Percentiles rank a stretch among this genome's conserved stretches.
Evolutionary conservation across 2,113 vertebrate genomes (phyloP).

Genomic region (Engraulis encrasicolus): DNA sequence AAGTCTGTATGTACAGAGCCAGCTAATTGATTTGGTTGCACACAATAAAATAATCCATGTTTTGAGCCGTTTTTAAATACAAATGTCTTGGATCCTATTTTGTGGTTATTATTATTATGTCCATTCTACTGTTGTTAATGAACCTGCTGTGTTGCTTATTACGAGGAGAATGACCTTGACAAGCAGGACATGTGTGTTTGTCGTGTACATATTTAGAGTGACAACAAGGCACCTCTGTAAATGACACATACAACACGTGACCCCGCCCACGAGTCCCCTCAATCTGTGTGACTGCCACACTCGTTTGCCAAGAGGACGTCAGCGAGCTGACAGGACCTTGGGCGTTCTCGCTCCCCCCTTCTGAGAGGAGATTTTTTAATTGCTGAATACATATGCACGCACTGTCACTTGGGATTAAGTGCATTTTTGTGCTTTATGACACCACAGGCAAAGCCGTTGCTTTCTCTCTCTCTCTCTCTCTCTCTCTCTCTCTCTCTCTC

Average conservation of each 20-base stretch:
- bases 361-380: conserved; percentile 55
- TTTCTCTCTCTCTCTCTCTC: too few species aligned
- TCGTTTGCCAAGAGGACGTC: conserved; percentile 60
- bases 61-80: conserved; percentile 1
- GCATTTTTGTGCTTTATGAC: conserved; percentile 63
- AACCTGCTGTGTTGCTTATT: background rate
- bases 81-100: background rate
- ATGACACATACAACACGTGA: conserved; percentile 35
- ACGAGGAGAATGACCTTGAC: conserved; percentile 38
- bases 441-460: conserved; percentile 56
- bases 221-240: conserved; percentile 46
- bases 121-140: background rate
- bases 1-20: conserved; percentile 59
- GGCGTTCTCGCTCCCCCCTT: conserved; percentile 46
- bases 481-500: too few species aligned
- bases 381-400: conserved; percentile 59
- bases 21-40: conserved; percentile 35
- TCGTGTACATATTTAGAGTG: conserved; percentile 54
- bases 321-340: conserved; percentile 55
- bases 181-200: conserved; percentile 24
- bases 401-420: conserved; percentile 61
- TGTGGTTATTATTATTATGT: background rate
- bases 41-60: conserved; percentile 22
- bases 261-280: conserved; percentile 43
- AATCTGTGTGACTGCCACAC: conserved; percentile 58